Evolutionary conservation across 2,888 invertebrate species (phyloP), one percentile per base, ranked within the genome.

Genomic region (Conops quadrifasciatus): DNA sequence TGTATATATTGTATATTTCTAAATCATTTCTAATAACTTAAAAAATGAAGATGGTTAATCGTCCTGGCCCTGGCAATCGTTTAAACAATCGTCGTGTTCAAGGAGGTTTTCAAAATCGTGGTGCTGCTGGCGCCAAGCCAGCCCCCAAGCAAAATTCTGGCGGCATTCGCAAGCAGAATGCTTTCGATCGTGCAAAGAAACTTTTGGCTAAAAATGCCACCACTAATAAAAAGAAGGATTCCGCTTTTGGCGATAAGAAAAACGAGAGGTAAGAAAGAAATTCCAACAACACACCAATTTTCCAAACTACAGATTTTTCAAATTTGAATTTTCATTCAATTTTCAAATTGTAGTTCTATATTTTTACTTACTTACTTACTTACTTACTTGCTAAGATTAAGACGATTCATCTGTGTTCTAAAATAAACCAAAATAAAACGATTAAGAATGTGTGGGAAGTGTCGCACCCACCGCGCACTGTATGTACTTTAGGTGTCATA

Each of bases 141-240:
- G 81, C 83, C 71, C 81, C 84, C 80, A 82, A 83, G 80, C 83
- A 82, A 78, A 80, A 80, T 79, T 79, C 79, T 78, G 85, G 85
- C 82, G 86, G 86, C 80, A 85, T 86, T 84, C 86, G 86, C 80
- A 86, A 86, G 83, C 86, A 85, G 83, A 86, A 86, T 84, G 84
- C 85, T 80, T 85, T 85, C 82, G 86, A 86, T 85, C 86, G 86
- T 83, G 85, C 86, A 80, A 86, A 86, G 84, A 86, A 86, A 85
- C 83, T 86, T 85, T 84, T 86, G 85, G 85, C 85, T 81, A 86
- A 86, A 84, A 86, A 86, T 85, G 84, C 85, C 83, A 83, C 80
- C 78, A 85, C 84, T 84, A 85, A 85, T 84, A 86, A 86, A 82
- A 85, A 86, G 85, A 85, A 86, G 85, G 85, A 86, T 85, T 82